Conservation (phyloP, 2,797 vertebrate genomes). For the Morus bassanus region DNA sequence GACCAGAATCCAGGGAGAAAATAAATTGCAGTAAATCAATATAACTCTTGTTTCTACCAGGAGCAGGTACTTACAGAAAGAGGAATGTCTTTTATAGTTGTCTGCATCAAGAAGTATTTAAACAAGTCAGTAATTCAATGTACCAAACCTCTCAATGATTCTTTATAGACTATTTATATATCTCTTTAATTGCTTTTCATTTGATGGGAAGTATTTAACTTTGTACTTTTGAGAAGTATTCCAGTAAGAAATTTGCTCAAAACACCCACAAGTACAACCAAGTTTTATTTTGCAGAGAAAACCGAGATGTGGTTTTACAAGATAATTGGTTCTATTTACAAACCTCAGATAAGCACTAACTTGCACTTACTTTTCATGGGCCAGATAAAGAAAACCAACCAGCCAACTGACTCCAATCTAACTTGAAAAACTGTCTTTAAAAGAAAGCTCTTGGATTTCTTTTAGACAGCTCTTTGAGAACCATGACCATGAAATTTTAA, state of each 20-base stretch:
- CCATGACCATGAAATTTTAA: not conserved
- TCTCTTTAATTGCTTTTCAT: slow-evolving; percentile 54
- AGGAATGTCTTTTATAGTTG: slow-evolving; percentile 65
- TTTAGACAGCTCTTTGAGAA: not conserved
- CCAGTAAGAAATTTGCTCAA: not conserved
- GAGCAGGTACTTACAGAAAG: slow-evolving; percentile 64
- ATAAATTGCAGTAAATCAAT: slow-evolving; percentile 79
- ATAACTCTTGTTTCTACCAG: slow-evolving; percentile 71
- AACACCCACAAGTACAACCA: not conserved
- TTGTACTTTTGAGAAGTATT: slow-evolving; percentile 35
- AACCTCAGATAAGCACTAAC: not conserved
- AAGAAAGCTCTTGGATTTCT: not conserved
- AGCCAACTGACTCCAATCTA: not conserved
- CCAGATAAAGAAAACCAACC: not conserved
- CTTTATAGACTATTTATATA: slow-evolving; percentile 50
- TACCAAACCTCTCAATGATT: slow-evolving; percentile 53
- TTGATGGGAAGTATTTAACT: slow-evolving; percentile 40
- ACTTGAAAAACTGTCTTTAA: not conserved
- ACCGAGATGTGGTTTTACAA: not conserved
- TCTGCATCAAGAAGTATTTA: slow-evolving; percentile 70
- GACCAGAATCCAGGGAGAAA: slow-evolving; percentile 74
- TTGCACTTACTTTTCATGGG: not conserved
- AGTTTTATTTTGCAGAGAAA: not conserved
- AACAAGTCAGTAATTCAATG: slow-evolving; percentile 74
- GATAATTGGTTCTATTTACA: not conserved